These are phyloP conservation scores for Tenodera sinensis DNA, from an alignment of 2,888 invertebrate species.

Conservation along the genomic window DNA sequence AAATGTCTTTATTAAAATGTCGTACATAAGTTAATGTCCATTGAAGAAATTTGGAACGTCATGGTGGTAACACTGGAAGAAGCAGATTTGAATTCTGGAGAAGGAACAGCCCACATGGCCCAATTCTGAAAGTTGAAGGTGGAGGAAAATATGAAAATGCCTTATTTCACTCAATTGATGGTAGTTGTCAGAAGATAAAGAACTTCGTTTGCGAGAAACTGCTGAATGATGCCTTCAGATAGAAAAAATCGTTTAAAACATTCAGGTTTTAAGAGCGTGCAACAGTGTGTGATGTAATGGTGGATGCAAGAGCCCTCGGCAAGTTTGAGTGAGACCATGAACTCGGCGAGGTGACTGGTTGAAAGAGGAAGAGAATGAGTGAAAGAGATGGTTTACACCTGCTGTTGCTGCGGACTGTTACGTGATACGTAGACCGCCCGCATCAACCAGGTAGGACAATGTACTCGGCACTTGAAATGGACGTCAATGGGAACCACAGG, in stretches of 20 bases:
- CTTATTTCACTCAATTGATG: no score
- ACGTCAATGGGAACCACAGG: background rate
- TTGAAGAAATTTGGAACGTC: no score
- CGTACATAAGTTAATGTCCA: no score
- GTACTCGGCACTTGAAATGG: background rate
- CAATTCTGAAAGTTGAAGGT: no score
- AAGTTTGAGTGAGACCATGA: background rate
- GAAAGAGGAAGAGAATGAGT: background rate
- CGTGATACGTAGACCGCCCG: background rate
- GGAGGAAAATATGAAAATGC: fast-evolving
- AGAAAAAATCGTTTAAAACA: no score
- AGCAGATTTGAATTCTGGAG: no score
- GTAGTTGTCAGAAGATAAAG: no score
- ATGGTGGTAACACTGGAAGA: no score
- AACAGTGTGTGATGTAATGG: background rate
- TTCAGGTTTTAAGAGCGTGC: background rate
- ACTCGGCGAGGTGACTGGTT: background rate
- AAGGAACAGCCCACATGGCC: no score
- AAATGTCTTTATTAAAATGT: no score
- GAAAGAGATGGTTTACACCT: background rate
- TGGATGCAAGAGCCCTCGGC: background rate
- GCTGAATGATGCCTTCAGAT: no score
- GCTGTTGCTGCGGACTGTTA: background rate
- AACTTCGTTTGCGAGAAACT: no score
- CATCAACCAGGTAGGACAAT: background rate